Percentiles rank a stretch among this genome's conserved stretches.
phyloP scores from a whole-genome alignment of 2,797 vertebrate genomes.

The Poecilia velifera region DNA sequence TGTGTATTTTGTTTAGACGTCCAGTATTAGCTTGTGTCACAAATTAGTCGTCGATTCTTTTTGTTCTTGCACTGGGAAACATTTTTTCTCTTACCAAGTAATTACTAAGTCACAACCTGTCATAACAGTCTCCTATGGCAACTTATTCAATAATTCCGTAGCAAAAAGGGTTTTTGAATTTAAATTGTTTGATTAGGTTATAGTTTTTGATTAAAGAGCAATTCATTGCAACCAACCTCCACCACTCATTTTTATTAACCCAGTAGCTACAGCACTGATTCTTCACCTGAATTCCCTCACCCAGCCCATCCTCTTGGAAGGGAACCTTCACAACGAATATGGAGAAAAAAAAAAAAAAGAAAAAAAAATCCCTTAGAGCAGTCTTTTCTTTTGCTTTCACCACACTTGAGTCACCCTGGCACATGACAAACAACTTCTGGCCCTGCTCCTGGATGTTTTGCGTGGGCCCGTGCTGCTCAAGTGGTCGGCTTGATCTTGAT shows the following conservation, averaged over 20 bases:
- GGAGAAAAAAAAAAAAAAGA: no score
- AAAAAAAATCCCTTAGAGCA: constrained; percentile 3
- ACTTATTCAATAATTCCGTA: no score
- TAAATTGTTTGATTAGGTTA: no score
- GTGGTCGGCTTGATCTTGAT: constrained; percentile 45
- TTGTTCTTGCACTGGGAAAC: background rate
- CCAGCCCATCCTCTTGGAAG: constrained; percentile 22
- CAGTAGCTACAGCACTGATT: constrained; percentile 13
- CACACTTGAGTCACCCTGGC: constrained; percentile 47
- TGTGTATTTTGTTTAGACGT: background rate
- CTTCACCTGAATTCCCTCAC: constrained; percentile 34
- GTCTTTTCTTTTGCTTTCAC: constrained; percentile 27
- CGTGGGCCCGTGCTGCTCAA: constrained; percentile 42
- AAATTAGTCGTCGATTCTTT: background rate
- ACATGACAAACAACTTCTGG: constrained; percentile 56
- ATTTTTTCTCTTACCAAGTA: background rate
- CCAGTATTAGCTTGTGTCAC: background rate
- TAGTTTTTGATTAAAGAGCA: no score
- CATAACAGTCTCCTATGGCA: no score
- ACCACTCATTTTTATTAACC: constrained; percentile 7
- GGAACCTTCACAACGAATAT: no score
- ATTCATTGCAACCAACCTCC: no score
- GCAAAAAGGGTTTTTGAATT: no score
- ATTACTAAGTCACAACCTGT: no score
- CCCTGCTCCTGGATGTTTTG: constrained; percentile 39